Percentiles rank a stretch among this genome's conserved stretches.
Evolutionary conservation across 1,140 invertebrate genomes (phyloP).

Genomic region (Pseudomyrmex pallidus): DNA sequence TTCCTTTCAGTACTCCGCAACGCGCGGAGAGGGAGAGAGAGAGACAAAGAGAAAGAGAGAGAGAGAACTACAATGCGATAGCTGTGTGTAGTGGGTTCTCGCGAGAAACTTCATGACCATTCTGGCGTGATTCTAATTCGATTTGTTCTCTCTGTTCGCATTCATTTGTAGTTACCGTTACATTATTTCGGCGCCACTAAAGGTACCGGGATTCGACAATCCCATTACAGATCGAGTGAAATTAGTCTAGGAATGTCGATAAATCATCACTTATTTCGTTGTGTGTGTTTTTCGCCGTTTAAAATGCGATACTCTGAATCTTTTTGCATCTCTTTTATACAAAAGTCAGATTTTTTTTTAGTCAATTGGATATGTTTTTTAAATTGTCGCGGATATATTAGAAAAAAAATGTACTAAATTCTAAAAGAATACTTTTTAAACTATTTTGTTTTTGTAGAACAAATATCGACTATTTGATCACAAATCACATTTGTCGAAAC

Average conservation of each 20-base stretch:
- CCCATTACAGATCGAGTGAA: neutral
- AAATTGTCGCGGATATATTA: neutral
- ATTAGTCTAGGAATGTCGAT: neutral
- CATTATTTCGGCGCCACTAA: neutral
- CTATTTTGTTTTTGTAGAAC: too few relatives aligned
- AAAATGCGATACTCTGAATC: too few relatives aligned
- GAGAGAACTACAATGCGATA: too few relatives aligned
- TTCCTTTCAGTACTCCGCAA: conserved; percentile 27
- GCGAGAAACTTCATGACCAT: conserved; percentile 33
- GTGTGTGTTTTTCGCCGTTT: too few relatives aligned
- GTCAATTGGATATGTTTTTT: neutral
- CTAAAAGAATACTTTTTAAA: too few relatives aligned
- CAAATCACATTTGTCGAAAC: too few relatives aligned
- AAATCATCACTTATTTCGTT: too few relatives aligned
- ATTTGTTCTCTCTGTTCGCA: neutral
- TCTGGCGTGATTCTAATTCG: neutral
- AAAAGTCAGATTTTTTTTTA: conserved; percentile 9
- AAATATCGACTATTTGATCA: neutral
- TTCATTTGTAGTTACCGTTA: neutral
- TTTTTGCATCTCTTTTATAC: too few relatives aligned
- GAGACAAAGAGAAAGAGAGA: too few relatives aligned
- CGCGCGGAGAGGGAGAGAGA: neutral
- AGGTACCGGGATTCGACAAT: neutral
- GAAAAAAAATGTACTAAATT: neutral
- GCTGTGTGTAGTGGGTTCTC: neutral